Conservation (phyloP, 2,888 invertebrate species). For the Hetaerina titia region DNA sequence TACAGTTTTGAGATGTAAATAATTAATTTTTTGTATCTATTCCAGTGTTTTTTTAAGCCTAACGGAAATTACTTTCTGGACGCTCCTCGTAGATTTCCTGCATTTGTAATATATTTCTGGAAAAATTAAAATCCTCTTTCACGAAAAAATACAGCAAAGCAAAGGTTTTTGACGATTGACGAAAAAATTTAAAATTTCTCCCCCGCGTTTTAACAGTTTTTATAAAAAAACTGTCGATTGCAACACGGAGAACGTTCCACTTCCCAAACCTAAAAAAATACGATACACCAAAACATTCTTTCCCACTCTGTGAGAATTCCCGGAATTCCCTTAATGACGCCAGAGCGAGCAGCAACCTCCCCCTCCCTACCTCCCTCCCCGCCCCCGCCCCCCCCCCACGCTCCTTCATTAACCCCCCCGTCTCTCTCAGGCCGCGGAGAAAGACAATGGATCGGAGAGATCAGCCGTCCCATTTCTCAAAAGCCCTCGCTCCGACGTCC, state of each 20-base stretch:
- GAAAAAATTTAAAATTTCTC: neutral
- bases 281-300: neutral
- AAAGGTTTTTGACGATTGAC: neutral
- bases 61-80: no score
- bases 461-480: neutral
- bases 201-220: neutral
- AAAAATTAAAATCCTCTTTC: neutral
- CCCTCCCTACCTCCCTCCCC: neutral
- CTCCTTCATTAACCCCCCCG: neutral
- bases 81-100: no score
- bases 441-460: neutral
- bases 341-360: neutral
- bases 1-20: no score
- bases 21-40: no score
- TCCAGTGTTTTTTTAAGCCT: no score
- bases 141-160: neutral
- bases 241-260: neutral
- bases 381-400: neutral
- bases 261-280: neutral
- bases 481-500: neutral
- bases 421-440: neutral
- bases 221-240: conserved; percentile 8
- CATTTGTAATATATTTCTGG: neutral
- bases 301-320: conserved; percentile 3
- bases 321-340: neutral